A percentile compares a stretch with the other conserved stretches of the same genome.
Conservation (phyloP, 2,888 invertebrate species). For the Muscina levida region DNA sequence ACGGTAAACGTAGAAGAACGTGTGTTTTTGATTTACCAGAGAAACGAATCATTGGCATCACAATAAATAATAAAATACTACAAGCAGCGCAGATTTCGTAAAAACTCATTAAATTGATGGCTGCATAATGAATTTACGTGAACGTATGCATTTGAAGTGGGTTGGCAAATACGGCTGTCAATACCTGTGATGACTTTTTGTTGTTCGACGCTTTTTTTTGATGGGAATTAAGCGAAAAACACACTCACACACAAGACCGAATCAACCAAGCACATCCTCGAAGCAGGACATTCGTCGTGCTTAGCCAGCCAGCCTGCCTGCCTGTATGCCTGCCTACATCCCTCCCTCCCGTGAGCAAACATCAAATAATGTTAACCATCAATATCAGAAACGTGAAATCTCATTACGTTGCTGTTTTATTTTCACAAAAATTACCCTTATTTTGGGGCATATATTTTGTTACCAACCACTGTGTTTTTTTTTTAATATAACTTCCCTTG, state of each 20-base stretch:
- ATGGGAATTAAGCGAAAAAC: too few species aligned
- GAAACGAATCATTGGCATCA: background rate
- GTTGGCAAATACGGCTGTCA: slow-evolving; percentile 6
- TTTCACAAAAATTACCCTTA: slow-evolving; percentile 13
- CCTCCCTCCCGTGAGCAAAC: background rate
- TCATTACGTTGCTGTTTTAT: slow-evolving; percentile 1
- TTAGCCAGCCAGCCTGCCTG: too few species aligned
- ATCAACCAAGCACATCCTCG: too few species aligned
- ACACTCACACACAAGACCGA: too few species aligned
- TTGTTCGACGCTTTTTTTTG: too few species aligned
- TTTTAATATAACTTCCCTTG: background rate
- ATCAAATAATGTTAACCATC: background rate
- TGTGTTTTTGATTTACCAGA: slow-evolving; percentile 14
- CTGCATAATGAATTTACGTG: background rate
- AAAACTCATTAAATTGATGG: slow-evolving; percentile 11
- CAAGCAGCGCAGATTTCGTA: background rate
- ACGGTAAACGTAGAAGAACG: background rate
- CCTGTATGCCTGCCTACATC: too few species aligned
- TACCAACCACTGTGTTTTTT: background rate
- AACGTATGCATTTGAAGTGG: slow-evolving; percentile 17
- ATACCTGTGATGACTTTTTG: slow-evolving; percentile 18
- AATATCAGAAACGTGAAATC: background rate
- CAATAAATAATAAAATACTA: slow-evolving; percentile 10
- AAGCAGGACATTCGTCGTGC: too few species aligned
- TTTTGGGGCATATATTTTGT: background rate